Conservation (phyloP, 1,140 invertebrate species). For the Telenomus remus region DNA sequence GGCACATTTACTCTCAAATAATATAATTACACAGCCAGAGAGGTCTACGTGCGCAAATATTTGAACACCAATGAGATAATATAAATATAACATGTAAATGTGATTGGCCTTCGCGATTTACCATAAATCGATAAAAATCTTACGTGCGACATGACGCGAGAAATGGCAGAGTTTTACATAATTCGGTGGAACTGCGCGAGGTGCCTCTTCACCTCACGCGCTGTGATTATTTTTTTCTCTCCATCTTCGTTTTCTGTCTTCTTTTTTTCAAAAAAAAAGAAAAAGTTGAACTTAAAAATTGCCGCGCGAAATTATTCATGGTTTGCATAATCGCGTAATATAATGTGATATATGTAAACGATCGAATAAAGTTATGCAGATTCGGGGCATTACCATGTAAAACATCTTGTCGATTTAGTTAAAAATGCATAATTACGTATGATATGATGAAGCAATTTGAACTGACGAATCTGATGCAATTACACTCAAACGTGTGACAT, state of each 20-base stretch:
- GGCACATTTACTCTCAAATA: no score
- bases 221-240: conserved; percentile 26
- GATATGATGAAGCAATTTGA: conserved; percentile 43
- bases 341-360: conserved; percentile 55
- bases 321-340: conserved; percentile 45
- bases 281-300: conserved; percentile 39
- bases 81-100: conserved; percentile 28
- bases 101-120: conserved; percentile 1
- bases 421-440: conserved; percentile 50
- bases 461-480: conserved; percentile 36
- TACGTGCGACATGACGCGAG: conserved; percentile 2
- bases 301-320: conserved; percentile 31
- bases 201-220: background rate
- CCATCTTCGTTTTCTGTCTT: no score
- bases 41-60: conserved; percentile 10
- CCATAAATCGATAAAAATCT: conserved; percentile 28
- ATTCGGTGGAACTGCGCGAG: conserved; percentile 8
- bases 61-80: conserved; percentile 13
- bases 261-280: conserved; percentile 6
- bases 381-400: conserved; percentile 48
- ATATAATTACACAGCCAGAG: no score
- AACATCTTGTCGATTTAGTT: conserved; percentile 52
- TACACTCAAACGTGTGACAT: conserved; percentile 29
- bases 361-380: conserved; percentile 50
- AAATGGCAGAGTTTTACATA: conserved; percentile 16